A percentile compares a stretch with the other conserved stretches of the same genome.
phyloP scores from a whole-genome alignment of 1,140 invertebrate species.

The Pseudomyrmex sp. region DNA sequence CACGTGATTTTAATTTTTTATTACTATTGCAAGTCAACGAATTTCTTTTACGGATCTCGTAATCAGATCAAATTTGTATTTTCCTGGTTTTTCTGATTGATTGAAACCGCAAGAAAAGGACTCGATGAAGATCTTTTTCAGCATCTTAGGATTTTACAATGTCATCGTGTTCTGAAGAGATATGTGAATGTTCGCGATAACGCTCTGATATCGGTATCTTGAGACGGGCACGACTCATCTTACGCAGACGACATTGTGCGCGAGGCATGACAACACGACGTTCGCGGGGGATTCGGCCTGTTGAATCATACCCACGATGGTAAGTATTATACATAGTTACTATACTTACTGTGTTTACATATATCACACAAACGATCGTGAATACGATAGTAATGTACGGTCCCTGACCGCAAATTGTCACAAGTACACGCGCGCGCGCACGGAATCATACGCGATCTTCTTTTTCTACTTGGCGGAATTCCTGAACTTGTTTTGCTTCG shows the following conservation, averaged over 20 bases:
- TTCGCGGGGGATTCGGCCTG: conserved; percentile 21
- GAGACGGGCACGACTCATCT: conserved; percentile 44
- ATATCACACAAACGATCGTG: background rate
- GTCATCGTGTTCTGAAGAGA: conserved; percentile 46
- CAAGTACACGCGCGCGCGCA: background rate
- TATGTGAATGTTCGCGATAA: conserved; percentile 68
- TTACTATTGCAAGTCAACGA: background rate
- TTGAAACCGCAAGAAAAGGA: background rate
- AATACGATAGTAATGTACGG: background rate
- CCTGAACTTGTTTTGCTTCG: background rate
- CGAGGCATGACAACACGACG: conserved; percentile 39
- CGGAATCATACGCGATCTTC: conserved; percentile 10
- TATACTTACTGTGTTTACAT: conserved; percentile 8
- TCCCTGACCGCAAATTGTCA: conserved; percentile 46
- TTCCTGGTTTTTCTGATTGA: background rate
- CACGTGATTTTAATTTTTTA: background rate
- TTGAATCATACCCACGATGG: conserved; percentile 59
- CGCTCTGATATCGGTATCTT: conserved; percentile 69
- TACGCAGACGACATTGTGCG: conserved; percentile 7
- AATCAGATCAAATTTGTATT: background rate
- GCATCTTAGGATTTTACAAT: conserved; percentile 45
- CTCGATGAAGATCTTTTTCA: background rate
- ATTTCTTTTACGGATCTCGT: background rate
- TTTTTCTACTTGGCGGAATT: background rate
- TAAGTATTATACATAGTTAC: conserved; percentile 51